Percentiles rank a stretch among this genome's conserved stretches.
Conservation (phyloP, 2,888 invertebrate species). For the Diadegma fenestrale region DNA sequence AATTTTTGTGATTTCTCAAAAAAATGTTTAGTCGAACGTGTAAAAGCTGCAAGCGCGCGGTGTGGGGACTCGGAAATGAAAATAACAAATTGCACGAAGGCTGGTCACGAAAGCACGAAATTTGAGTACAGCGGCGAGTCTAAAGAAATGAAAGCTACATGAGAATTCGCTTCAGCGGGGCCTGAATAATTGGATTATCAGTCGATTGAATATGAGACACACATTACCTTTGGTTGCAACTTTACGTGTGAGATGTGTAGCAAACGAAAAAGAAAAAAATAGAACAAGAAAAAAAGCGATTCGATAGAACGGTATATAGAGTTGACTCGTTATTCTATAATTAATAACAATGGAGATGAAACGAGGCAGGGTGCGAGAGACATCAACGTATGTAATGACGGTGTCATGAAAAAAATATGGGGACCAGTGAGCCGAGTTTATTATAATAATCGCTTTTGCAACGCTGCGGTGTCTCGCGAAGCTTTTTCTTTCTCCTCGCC, state of each 20-base stretch:
- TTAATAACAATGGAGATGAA: constrained; percentile 45
- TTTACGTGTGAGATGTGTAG: constrained; percentile 16
- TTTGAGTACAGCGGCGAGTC: constrained; percentile 3
- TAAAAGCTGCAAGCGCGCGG: no score
- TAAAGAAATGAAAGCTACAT: constrained; percentile 69
- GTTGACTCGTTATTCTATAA: constrained; percentile 52
- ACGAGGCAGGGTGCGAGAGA: constrained; percentile 19
- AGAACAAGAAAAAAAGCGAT: constrained; percentile 29
- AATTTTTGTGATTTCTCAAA: no score
- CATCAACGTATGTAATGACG: constrained; percentile 14
- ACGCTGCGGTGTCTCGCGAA: constrained; percentile 24
- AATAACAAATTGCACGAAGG: neutral
- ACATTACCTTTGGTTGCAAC: constrained; percentile 35
- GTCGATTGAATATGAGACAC: constrained; percentile 42
- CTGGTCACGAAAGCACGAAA: constrained; percentile 1
- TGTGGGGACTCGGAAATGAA: neutral
- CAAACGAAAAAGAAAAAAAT: neutral
- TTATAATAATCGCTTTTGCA: constrained; percentile 56
- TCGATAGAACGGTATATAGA: constrained; percentile 24
- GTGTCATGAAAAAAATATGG: constrained; percentile 44
- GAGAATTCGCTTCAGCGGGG: constrained; percentile 28
- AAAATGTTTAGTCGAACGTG: no score
- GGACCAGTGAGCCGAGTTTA: constrained; percentile 60
- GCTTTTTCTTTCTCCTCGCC: constrained; percentile 1
- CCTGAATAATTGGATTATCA: constrained; percentile 43